These are phyloP conservation scores for Tyrannus savana DNA, from an alignment of 2,113 vertebrate genomes.

Conservation along the genomic window DNA sequence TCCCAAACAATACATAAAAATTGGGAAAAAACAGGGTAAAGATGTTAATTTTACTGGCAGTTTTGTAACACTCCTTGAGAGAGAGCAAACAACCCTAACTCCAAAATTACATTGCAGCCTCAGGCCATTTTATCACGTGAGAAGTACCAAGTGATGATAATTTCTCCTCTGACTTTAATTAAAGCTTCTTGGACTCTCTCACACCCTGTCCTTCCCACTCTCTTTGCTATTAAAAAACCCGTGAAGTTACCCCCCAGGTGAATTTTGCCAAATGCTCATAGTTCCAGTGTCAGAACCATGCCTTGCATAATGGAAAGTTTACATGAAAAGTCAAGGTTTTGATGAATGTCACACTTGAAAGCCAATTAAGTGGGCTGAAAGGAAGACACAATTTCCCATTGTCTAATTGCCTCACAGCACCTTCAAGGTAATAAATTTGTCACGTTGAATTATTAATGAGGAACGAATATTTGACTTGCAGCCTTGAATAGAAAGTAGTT, in stretches of 20 bases:
- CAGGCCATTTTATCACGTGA: not conserved
- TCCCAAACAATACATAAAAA: not conserved
- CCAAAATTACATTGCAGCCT: not conserved
- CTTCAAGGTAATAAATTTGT: constrained; percentile 84
- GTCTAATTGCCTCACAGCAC: constrained; percentile 80
- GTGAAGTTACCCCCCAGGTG: not conserved
- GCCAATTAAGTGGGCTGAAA: constrained; percentile 79
- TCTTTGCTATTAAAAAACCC: not conserved
- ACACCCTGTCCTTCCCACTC: not conserved
- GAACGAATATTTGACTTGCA: constrained; percentile 78
- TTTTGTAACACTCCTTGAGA: not conserved
- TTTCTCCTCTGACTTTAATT: constrained; percentile 26
- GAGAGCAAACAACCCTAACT: constrained; percentile 1
- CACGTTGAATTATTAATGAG: constrained; percentile 85
- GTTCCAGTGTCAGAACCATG: not conserved
- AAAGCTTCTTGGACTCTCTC: not conserved
- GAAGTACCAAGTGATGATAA: constrained; percentile 12
- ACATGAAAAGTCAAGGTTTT: constrained; percentile 78
- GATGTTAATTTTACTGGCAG: constrained; percentile 30
- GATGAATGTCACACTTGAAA: constrained; percentile 82
- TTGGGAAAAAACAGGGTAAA: not conserved
- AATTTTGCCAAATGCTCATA: not conserved
- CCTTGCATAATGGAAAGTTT: constrained; percentile 67
- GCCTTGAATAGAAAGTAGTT: constrained; percentile 79
- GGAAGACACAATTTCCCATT: constrained; percentile 79